Evolutionary conservation across 2,113 vertebrate species (phyloP).

Genomic region (Percina caprodes): DNA sequence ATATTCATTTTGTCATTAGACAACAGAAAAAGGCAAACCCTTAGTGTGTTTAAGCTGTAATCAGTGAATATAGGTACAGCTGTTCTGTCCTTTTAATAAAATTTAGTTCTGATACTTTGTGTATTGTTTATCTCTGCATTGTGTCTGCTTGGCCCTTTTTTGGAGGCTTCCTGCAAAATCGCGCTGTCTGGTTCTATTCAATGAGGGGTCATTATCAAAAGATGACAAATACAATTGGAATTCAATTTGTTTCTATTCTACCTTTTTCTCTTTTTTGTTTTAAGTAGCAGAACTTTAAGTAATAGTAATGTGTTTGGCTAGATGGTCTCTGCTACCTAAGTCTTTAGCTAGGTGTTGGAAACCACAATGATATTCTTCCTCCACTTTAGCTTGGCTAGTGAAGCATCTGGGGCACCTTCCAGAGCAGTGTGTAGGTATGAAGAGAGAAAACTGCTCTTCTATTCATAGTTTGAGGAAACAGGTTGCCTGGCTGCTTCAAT

Average conservation of each 20-base stretch:
- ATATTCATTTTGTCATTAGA: background rate
- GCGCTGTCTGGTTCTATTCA: background rate
- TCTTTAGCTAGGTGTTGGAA: slow-evolving; percentile 38
- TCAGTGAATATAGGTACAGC: background rate
- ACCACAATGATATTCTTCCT: slow-evolving; percentile 25
- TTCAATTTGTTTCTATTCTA: background rate
- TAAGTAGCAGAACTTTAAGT: background rate
- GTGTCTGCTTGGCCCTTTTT: background rate
- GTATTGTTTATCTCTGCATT: background rate
- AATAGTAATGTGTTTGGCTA: background rate
- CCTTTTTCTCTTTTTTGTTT: background rate
- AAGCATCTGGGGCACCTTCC: slow-evolving; percentile 36
- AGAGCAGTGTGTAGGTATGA: slow-evolving; percentile 22
- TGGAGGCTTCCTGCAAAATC: background rate
- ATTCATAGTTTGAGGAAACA: slow-evolving; percentile 49
- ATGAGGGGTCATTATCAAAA: background rate
- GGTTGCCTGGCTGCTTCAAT: slow-evolving; percentile 9
- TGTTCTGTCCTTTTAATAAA: background rate
- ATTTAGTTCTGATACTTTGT: background rate
- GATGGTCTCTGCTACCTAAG: slow-evolving; percentile 16
- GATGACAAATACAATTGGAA: background rate
- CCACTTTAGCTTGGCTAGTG: slow-evolving; percentile 15
- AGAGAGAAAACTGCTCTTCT: slow-evolving; percentile 35
- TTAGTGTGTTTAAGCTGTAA: background rate
- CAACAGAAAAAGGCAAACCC: fast-evolving